phyloP scores from a whole-genome alignment of 2,888 invertebrate genomes.

The Dendrolimus houi region DNA sequence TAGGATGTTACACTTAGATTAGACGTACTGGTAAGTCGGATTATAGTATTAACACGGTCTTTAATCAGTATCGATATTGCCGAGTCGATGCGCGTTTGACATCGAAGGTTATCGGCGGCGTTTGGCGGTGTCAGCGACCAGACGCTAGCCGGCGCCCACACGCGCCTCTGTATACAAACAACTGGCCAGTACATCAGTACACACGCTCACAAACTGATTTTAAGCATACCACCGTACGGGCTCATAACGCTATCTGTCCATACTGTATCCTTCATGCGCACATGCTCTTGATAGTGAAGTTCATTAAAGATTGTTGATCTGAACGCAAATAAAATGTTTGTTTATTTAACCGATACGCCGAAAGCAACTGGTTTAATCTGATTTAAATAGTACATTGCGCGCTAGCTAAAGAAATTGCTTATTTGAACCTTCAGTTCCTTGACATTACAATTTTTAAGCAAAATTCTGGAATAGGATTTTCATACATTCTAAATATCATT shows the following conservation, averaged over 20 bases:
- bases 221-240: conserved; percentile 1
- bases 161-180: conserved; percentile 63
- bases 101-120: conserved; percentile 71
- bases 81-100: conserved; percentile 53
- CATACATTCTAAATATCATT: no score
- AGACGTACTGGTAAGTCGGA: conserved; percentile 3
- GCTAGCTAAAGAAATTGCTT: no score
- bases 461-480: no score
- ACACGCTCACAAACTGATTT: conserved; percentile 10
- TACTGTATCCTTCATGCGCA: conserved; percentile 36
- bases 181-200: conserved; percentile 26
- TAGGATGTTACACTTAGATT: conserved; percentile 10
- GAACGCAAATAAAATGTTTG: conserved; percentile 16
- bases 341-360: conserved; percentile 8
- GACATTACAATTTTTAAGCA: no score
- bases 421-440: no score
- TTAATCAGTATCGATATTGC: conserved; percentile 14
- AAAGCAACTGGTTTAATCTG: not conserved
- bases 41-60: conserved; percentile 2
- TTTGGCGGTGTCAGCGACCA: conserved; percentile 72
- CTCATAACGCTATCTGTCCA: conserved; percentile 18
- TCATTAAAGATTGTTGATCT: conserved; percentile 44
- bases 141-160: conserved; percentile 54
- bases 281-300: conserved; percentile 46
- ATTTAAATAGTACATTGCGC: not conserved